These are phyloP conservation scores for Cyphomyrus discorhynchus DNA, from an alignment of 2,113 vertebrate species.

Conservation along the genomic window DNA sequence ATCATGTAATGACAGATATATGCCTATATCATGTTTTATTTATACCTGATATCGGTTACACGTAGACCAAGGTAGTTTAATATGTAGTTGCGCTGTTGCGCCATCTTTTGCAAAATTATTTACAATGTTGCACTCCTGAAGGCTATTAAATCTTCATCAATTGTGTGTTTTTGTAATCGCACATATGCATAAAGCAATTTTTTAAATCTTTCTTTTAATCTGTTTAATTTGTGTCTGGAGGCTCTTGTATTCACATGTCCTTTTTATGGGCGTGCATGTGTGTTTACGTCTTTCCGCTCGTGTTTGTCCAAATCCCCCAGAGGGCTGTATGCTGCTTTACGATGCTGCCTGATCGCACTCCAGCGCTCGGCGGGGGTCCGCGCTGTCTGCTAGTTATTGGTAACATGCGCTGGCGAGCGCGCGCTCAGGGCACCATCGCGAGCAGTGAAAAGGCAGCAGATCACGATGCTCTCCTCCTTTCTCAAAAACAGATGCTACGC, in stretches of 20 bases:
- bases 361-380: constrained; percentile 30
- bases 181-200: not conserved
- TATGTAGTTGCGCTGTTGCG: not conserved
- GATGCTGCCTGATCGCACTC: not conserved
- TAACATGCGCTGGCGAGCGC: not conserved
- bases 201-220: not conserved
- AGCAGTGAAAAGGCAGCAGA: not conserved
- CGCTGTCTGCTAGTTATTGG: not conserved
- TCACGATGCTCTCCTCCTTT: not conserved
- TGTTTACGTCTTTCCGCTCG: not conserved
- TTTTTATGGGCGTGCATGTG: not conserved
- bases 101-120: not conserved
- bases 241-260: not conserved
- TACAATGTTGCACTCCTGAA: not conserved
- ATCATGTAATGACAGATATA: not conserved
- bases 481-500: not conserved
- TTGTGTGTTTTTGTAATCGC: not conserved
- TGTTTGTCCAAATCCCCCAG: not conserved
- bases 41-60: not conserved
- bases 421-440: not conserved
- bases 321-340: not conserved
- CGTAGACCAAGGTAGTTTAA: not conserved
- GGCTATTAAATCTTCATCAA: not conserved
- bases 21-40: not conserved
- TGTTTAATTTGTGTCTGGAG: not conserved